Evolutionary conservation across 1,140 invertebrate species (phyloP).

Genomic region (Neotoxoptera formosana): DNA sequence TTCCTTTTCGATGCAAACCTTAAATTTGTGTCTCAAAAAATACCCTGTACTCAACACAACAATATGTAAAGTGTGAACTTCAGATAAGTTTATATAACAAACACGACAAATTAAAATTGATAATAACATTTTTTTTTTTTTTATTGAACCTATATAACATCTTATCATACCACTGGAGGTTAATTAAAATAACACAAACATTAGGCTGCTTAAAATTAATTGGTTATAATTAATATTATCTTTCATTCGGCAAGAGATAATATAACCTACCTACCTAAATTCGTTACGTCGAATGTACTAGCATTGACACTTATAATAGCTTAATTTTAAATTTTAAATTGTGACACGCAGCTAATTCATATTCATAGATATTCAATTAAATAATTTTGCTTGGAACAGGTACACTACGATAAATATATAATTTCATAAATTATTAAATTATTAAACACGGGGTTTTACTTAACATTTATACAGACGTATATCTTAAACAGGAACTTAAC

Average conservation of each 20-base stretch:
- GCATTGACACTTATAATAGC: background rate
- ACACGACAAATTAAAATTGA: background rate
- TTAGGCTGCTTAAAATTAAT: background rate
- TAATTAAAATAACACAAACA: background rate
- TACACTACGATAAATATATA: background rate
- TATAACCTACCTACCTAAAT: background rate
- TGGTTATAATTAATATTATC: background rate
- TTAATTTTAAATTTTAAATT: background rate
- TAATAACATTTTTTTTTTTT: background rate
- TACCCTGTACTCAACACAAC: conserved; percentile 30
- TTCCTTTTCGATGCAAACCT: background rate
- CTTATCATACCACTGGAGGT: background rate
- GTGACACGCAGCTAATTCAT: background rate
- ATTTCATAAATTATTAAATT: background rate
- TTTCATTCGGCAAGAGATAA: background rate
- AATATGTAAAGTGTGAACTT: background rate
- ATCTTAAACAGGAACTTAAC: background rate
- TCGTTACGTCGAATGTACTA: background rate
- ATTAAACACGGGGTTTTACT: background rate
- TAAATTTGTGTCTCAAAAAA: conserved; percentile 30
- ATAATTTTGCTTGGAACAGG: background rate
- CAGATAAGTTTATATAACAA: background rate
- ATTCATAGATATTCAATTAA: background rate
- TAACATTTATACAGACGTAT: background rate
- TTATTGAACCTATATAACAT: background rate